Base-by-base conservation (phyloP, 2,888 invertebrate species). In the Coremacera marginata region DNA sequence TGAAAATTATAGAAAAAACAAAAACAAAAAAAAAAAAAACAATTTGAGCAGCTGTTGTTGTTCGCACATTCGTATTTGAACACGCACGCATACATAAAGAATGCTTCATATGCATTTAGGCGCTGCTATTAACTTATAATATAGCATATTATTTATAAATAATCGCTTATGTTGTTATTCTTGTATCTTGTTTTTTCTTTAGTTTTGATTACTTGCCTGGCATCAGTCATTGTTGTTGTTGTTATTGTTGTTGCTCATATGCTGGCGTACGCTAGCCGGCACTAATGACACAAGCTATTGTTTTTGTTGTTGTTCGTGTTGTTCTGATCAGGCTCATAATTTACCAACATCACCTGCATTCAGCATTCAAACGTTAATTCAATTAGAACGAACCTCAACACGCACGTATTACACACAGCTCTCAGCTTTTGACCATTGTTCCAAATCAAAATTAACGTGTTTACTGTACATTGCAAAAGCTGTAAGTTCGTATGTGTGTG, bases 321-420 rank as follows among this genome's bases (percentile, higher is more conserved):
- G 14, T 11, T 44, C 11, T 11, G 14, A 44, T 4, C 37, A 37
- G 37, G 37, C 37, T 37, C 7, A 37, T 37, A 7, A 37, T 8
- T 37, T 37, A 37, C 37, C n/a, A 55, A 22, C 60, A 9, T 5
- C 25, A 25, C 27, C 25, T 60, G 60, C 60, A 60, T 60, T 57
- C 57, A 22, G 9, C 57, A 22, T 57, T 25, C 27, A 60, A 25
- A 60, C 25, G 60, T 27, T 27, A 60, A 60, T 60, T 60, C 60
- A 60, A 60, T 60, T 60, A 60, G 27, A 60, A 60, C 27, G 25
- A 60, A 27, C 60, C 27, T 60, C 14, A 60, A 60, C 27, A 60
- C 60, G 27, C 25, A 60, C 60, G 25, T 9, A 60, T 27, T 27
- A 27, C 44, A 44, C 11, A 7, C 44, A 25, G 25, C 60, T 27